Percentiles rank a stretch among this genome's conserved stretches.
Evolutionary conservation across 2,113 vertebrate species (phyloP).

Genomic region (Axis porcinus): DNA sequence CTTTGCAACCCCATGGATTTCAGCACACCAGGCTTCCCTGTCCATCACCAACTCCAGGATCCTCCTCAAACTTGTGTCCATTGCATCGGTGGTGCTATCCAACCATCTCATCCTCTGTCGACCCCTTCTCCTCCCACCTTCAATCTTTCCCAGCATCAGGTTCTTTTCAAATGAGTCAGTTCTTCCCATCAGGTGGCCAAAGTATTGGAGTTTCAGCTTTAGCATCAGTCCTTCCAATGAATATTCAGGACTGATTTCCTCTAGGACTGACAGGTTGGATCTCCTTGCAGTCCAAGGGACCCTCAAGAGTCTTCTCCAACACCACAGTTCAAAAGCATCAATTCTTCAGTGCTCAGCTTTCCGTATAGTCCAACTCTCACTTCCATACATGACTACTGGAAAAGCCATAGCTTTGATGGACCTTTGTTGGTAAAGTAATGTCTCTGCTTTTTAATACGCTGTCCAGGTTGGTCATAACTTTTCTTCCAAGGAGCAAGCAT

Average conservation of each 20-base stretch:
- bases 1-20: not conserved
- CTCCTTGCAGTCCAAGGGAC: not conserved
- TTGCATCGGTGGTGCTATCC: not conserved
- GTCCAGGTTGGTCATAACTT: not conserved
- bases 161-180: not conserved
- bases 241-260: not conserved
- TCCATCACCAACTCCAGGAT: not conserved
- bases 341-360: not conserved
- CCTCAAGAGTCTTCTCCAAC: not conserved
- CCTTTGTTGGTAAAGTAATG: not conserved
- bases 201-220: not conserved
- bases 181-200: not conserved
- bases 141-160: not conserved
- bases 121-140: not conserved
- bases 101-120: not conserved
- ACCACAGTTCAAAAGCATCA: not conserved
- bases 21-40: not conserved
- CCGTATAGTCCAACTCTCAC: not conserved
- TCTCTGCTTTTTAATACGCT: not conserved
- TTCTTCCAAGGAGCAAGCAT: not conserved
- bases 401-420: not conserved
- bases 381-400: not conserved
- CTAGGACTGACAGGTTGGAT: not conserved
- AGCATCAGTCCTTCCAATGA: not conserved
- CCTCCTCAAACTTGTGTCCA: not conserved